Conservation (phyloP, 23 tunicate genomes). For the Botrylloides violaceus region DNA sequence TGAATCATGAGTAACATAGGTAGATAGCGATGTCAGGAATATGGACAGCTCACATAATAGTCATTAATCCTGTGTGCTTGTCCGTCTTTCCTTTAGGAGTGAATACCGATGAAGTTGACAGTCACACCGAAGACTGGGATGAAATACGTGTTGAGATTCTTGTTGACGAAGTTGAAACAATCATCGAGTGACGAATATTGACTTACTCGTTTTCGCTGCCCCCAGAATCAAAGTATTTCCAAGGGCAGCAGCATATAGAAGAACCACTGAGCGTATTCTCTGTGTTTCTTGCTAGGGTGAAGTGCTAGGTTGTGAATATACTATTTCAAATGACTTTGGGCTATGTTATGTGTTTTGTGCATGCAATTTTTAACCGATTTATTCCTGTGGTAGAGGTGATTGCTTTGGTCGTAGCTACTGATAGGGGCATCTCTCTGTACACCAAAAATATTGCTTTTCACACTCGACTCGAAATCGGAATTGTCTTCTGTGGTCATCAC, state of each 20-base stretch:
- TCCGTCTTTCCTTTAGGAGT: conserved; percentile 43
- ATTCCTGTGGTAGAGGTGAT: neutral
- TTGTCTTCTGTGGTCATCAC: neutral
- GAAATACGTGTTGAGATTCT: conserved; percentile 87
- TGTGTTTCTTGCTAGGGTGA: neutral
- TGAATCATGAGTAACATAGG: too few species aligned
- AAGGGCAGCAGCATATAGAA: too few species aligned
- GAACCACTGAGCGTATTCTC: neutral
- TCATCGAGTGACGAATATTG: conserved; percentile 29
- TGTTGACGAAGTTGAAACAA: conserved; percentile 77
- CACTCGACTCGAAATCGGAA: neutral
- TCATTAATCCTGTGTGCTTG: neutral
- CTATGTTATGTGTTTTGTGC: neutral
- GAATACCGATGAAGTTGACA: conserved; percentile 90
- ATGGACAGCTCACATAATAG: too few species aligned
- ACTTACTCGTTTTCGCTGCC: neutral
- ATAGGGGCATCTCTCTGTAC: neutral
- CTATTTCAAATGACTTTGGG: neutral
- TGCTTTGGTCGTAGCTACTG: neutral
- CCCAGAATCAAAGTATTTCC: too few species aligned
- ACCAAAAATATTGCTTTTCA: neutral
- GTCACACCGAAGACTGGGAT: conserved; percentile 87
- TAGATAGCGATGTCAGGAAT: too few species aligned
- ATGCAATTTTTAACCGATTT: neutral
- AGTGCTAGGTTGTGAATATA: neutral